Conservation (phyloP, 2,888 invertebrate species). For the Chrysolina haemoptera region DNA sequence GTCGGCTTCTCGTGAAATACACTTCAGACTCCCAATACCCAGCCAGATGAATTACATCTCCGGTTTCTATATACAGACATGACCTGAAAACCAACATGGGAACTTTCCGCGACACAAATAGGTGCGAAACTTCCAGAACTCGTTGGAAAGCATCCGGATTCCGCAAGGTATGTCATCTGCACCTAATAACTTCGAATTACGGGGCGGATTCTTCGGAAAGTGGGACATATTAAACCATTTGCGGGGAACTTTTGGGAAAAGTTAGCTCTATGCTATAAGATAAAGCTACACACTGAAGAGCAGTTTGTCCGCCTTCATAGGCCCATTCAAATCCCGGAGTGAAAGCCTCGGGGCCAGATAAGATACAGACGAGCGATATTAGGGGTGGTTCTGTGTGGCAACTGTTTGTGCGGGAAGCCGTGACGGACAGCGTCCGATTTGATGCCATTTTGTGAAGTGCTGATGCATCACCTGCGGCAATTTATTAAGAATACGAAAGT, state of each 20-base stretch:
- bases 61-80: not conserved
- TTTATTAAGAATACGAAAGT: not conserved
- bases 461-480: not conserved
- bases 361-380: slow-evolving; percentile 41
- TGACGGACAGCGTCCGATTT: not conserved
- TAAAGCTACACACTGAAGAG: slow-evolving; percentile 57
- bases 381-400: not conserved
- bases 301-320: slow-evolving; percentile 59
- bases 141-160: slow-evolving; percentile 42
- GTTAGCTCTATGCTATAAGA: slow-evolving; percentile 46
- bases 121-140: slow-evolving; percentile 40
- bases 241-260: slow-evolving; percentile 48
- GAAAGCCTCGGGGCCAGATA: slow-evolving; percentile 56
- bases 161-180: slow-evolving; percentile 49
- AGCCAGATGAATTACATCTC: slow-evolving; percentile 14
- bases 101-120: slow-evolving; percentile 37
- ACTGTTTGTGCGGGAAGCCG: not conserved
- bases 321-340: slow-evolving; percentile 56
- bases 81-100: slow-evolving; percentile 23
- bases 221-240: slow-evolving; percentile 57
- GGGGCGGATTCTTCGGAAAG: slow-evolving; percentile 51
- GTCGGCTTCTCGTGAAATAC: not conserved
- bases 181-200: slow-evolving; percentile 51
- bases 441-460: not conserved
- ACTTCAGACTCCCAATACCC: slow-evolving; percentile 10